Percentiles rank a stretch among this genome's conserved stretches.
Evolutionary conservation across 1,140 invertebrate genomes (phyloP).

Genomic region (Ceratosolen fusciceps): DNA sequence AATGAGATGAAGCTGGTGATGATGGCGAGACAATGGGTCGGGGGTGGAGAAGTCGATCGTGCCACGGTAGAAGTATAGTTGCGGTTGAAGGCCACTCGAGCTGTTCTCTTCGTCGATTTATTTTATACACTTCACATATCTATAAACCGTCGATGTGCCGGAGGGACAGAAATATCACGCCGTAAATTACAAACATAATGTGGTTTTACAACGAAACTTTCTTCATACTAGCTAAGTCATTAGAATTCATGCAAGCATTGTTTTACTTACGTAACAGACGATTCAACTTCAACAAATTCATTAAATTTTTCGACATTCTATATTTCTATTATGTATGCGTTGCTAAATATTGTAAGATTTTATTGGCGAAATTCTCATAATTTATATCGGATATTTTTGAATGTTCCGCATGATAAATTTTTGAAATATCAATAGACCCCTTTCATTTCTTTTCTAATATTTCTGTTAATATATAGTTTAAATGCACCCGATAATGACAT

Average conservation of each 20-base stretch:
- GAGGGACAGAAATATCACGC: constrained; percentile 43
- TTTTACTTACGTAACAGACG: constrained; percentile 5
- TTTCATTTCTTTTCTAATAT: not conserved
- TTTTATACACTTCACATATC: constrained; percentile 40
- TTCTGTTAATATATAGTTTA: no score
- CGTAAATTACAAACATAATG: constrained; percentile 47
- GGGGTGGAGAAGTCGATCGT: not conserved
- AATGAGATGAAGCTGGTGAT: no score
- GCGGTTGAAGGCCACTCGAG: constrained; percentile 43
- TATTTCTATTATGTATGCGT: not conserved
- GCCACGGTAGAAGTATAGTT: constrained; percentile 22
- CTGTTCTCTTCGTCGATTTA: constrained; percentile 42
- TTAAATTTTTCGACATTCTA: constrained; percentile 36
- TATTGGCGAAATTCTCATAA: not conserved
- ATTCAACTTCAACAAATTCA: constrained; percentile 17
- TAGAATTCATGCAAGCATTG: constrained; percentile 30
- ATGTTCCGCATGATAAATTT: not conserved
- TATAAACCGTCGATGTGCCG: constrained; percentile 29
- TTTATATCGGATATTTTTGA: not conserved
- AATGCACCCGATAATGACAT: no score
- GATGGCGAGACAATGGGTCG: not conserved
- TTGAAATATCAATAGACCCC: not conserved
- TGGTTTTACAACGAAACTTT: constrained; percentile 45
- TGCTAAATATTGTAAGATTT: not conserved
- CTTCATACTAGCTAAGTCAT: constrained; percentile 20